Base-by-base conservation (phyloP, 2,888 invertebrate species). In the Eutolmus rufibarbis region DNA sequence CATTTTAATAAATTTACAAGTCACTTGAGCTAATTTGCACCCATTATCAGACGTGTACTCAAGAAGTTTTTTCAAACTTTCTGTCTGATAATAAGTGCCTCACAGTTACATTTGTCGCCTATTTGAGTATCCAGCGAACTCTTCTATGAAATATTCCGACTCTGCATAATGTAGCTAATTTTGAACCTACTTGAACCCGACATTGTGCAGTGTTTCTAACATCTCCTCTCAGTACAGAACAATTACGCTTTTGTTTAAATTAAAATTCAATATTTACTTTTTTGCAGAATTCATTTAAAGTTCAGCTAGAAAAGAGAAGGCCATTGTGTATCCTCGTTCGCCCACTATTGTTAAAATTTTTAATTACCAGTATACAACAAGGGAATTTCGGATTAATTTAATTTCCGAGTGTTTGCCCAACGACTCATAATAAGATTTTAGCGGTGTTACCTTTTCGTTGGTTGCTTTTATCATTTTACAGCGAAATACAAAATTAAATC, bases 301-400 rank as follows among this genome's bases (percentile, higher is more conserved):
- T 40, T 76, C 76, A 19, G 76, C 34, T 31, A 40, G 19, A 76
- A n/a, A 76, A 76, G 16, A 40, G 19, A 37, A 34, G 16, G 37
- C 76, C 40, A n/a, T 76, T 76, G 37, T 37, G 76, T 40, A 19
- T 34, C 37, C n/a, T 28, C 34, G 76, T 37, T 14, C 40, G 76
- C 4, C 28, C 66, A 66, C 79, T 79, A 79, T 79, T 79, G 79
- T 79, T 79, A 46, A 46, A 79, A 46, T 79, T 79, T 79, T 79
- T 79, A 79, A 79, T 79, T 79, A 79, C 23, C 46, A 79, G 51
- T 28, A 46, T 14, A 79, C 79, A 66, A 79, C 79, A 79, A 79
- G 43, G 43, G 79, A 40, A 46, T 79, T 46, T 79, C 46, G 28
- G 46, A 79, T 79, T 79, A 79, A 79, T 79, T 79, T 46, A 79